phyloP scores from a whole-genome alignment of 2,888 invertebrate species.

The Disparrhopalites patrizii region DNA sequence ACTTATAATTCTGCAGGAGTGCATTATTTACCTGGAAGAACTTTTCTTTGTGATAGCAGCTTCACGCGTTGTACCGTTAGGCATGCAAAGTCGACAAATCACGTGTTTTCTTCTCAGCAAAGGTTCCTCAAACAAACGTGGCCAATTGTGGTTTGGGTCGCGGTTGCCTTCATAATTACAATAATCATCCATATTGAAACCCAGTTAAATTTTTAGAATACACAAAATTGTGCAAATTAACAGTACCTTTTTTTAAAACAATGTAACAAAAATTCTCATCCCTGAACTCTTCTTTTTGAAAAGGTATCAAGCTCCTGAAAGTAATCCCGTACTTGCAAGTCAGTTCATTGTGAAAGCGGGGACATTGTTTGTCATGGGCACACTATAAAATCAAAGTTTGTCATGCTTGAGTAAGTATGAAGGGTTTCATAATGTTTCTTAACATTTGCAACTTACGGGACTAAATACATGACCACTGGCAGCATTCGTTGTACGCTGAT shows the following conservation, averaged over 20 bases:
- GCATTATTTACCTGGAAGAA: slow-evolving; percentile 68
- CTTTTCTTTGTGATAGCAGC: slow-evolving; percentile 70
- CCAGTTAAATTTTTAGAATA: neutral
- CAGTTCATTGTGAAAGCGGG: slow-evolving; percentile 63
- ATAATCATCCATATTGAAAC: slow-evolving; percentile 11
- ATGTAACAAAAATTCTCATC: slow-evolving; percentile 72
- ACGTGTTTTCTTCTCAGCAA: slow-evolving; percentile 66
- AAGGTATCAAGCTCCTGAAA: slow-evolving; percentile 58
- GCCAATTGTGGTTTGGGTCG: slow-evolving; percentile 63
- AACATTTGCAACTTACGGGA: slow-evolving; percentile 61
- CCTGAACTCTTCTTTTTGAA: slow-evolving; percentile 52
- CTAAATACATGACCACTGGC: slow-evolving; percentile 60
- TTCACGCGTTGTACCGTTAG: slow-evolving; percentile 68
- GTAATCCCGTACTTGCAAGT: slow-evolving; percentile 74
- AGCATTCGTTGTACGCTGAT: slow-evolving; percentile 36
- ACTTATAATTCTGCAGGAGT: no score
- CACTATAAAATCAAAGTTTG: slow-evolving; percentile 60
- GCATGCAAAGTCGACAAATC: slow-evolving; percentile 73
- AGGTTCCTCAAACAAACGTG: slow-evolving; percentile 70
- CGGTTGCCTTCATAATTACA: slow-evolving; percentile 52
- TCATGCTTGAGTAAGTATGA: no score
- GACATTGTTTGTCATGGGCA: slow-evolving; percentile 76
- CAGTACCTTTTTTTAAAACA: slow-evolving; percentile 70
- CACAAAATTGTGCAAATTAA: neutral
- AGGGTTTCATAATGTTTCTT: neutral